These are phyloP conservation scores for Anoplius nigerrimus DNA, from an alignment of 2,888 invertebrate genomes.

Conservation along the genomic window DNA sequence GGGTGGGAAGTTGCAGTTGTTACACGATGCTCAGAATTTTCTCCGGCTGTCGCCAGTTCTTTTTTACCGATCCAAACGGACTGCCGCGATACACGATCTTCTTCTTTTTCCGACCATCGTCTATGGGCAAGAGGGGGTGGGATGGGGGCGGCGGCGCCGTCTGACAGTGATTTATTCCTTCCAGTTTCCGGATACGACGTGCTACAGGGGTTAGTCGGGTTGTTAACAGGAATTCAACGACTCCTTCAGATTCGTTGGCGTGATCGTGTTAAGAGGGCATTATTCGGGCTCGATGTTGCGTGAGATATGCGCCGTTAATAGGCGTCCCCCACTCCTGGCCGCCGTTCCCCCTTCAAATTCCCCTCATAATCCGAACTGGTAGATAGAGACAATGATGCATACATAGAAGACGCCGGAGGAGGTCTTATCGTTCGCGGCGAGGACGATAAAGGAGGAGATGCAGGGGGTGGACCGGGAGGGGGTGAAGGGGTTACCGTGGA, in stretches of 20 bases:
- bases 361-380: slow-evolving; percentile 22
- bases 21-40: neutral
- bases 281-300: slow-evolving; percentile 57
- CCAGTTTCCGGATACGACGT: slow-evolving; percentile 5
- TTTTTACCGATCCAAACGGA: no score
- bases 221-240: slow-evolving; percentile 39
- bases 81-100: no score
- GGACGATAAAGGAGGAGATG: slow-evolving; percentile 23
- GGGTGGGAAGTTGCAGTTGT: neutral
- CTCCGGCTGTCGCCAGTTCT: no score
- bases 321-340: slow-evolving; percentile 27
- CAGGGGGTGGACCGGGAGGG: neutral
- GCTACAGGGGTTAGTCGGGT: slow-evolving; percentile 19
- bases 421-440: slow-evolving; percentile 23
- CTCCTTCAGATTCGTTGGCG: slow-evolving; percentile 41
- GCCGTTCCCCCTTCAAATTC: slow-evolving; percentile 21
- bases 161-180: neutral
- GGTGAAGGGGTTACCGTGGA: neutral
- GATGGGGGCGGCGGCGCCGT: neutral
- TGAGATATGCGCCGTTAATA: slow-evolving; percentile 48
- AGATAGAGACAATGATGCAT: slow-evolving; percentile 36
- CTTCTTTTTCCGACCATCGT: no score
- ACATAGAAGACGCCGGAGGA: slow-evolving; percentile 15
- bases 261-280: slow-evolving; percentile 53
- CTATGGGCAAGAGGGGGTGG: neutral